A percentile compares a stretch with the other conserved stretches of the same genome.
Conservation (phyloP, 2,113 vertebrate species). For the Xiphophorus hellerii region DNA sequence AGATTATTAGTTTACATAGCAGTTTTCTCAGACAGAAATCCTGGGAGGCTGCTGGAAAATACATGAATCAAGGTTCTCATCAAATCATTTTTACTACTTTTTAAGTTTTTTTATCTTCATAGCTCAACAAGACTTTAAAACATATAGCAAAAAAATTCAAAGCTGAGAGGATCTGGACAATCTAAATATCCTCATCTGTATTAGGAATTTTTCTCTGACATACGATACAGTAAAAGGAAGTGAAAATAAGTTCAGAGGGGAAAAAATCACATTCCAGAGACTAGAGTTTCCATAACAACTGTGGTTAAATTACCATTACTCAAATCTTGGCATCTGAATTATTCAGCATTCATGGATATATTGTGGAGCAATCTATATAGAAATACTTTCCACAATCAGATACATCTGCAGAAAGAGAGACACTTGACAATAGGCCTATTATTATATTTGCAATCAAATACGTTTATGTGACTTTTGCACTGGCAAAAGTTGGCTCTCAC, state of each 20-base stretch:
- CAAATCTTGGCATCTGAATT: not conserved
- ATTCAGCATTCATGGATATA: not conserved
- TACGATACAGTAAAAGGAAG: not conserved
- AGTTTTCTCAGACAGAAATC: too few species aligned
- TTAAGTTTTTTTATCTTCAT: not conserved
- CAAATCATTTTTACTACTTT: too few species aligned
- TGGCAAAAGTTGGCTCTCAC: conserved; percentile 62
- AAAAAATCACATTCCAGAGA: not conserved
- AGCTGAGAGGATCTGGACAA: not conserved
- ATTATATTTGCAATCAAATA: not conserved
- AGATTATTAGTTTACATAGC: too few species aligned
- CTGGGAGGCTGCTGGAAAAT: too few species aligned
- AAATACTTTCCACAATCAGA: not conserved
- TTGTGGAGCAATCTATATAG: not conserved
- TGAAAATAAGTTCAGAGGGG: not conserved
- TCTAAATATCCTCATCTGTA: not conserved
- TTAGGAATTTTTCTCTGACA: not conserved
- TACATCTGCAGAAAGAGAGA: not conserved
- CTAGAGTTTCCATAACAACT: not conserved
- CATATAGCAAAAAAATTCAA: not conserved
- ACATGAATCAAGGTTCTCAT: too few species aligned
- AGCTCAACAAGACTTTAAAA: not conserved
- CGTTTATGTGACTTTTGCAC: not conserved
- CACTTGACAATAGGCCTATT: not conserved
- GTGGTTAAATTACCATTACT: not conserved